Evolutionary conservation across 53 echinoderm and acorn worm species (phyloP), one percentile per base, ranked within the genome.

Genomic region (Temnopleurus reevesii): DNA sequence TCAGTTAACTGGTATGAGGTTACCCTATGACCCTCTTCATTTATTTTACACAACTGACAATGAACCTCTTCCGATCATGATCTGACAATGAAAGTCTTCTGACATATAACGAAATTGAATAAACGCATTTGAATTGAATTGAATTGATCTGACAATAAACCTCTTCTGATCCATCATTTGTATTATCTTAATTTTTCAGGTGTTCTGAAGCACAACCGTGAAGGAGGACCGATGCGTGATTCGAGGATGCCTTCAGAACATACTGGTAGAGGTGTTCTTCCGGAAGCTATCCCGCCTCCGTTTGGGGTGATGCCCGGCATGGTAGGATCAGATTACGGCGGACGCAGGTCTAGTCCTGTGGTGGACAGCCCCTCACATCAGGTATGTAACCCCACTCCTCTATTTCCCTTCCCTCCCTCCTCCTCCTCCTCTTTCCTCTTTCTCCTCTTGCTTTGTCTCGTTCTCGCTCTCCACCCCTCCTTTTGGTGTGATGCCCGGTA

Each of bases 271-370:
- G 94, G 94, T 47, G 77, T 96, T 17, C 89, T 96, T 38, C 96
- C 99, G 0, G 96, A 94, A 43, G 94, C 96, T 45, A 96, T 96
- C 46, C 94, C 96, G 13, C 96, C 99, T 18, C 96, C 99, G 10
- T 99, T 96, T 93, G 96, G 99, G 51, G 96, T 94, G 7, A 96
- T 93, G 21, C 93, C 95, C 17, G 93, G 93, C 2, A 98, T 98
- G 98, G 61, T 98, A 76, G 60, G 80, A 7, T 63, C 92, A 54
- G 91, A 96, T 38, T 77, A 46, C 29, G 89, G 86, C 8, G 46
- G 30, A 29, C 89, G 51, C 12, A 59, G 77, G 44, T 90, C 91
- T 19, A 92, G 93, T 27, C 86, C 92, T 2, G 63, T 92, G 21
- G 28, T 92, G 12, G 92, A 91, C 34, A 94, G 89, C 44, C 90